These are phyloP conservation scores for Melanotaenia boesemani DNA, from an alignment of 2,797 vertebrate genomes.

Conservation along the genomic window DNA sequence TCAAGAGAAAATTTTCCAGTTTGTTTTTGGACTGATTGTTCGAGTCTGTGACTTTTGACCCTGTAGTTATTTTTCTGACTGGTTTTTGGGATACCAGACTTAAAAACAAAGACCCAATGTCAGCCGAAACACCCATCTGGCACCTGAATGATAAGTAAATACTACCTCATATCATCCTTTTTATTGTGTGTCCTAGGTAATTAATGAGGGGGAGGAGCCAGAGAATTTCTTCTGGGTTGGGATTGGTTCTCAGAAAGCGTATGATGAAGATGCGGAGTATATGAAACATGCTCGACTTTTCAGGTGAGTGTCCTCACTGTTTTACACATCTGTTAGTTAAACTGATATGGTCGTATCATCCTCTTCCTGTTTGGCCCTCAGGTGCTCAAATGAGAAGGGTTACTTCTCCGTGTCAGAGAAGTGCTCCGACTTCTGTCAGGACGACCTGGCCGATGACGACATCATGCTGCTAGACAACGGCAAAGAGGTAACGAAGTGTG, in stretches of 20 bases:
- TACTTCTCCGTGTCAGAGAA: constrained; percentile 98
- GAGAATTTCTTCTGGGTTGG: constrained; percentile 99
- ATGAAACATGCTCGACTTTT: constrained; percentile 97
- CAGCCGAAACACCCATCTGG: no score
- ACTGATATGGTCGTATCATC: background rate
- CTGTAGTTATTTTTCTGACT: no score
- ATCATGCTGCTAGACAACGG: constrained; percentile 99
- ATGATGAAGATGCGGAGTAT: constrained; percentile 95
- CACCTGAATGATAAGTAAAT: no score
- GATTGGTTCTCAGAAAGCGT: constrained; percentile 93
- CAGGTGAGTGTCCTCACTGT: constrained; percentile 80
- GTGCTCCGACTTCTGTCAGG: constrained; percentile 98
- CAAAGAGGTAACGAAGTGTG: constrained; percentile 83
- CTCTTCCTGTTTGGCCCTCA: constrained; percentile 47
- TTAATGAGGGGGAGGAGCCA: constrained; percentile 96
- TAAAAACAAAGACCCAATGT: no score
- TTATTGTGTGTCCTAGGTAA: constrained; percentile 85
- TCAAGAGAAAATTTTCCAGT: no score
- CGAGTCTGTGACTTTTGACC: no score
- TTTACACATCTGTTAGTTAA: background rate
- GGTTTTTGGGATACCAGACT: no score
- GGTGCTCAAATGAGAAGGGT: constrained; percentile 98
- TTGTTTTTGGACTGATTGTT: no score
- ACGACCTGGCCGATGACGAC: constrained; percentile 96
- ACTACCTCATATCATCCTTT: background rate